Percentiles rank a stretch among this genome's conserved stretches.
phyloP scores from a whole-genome alignment of 2,797 vertebrate species.

The Crenichthys baileyi region DNA sequence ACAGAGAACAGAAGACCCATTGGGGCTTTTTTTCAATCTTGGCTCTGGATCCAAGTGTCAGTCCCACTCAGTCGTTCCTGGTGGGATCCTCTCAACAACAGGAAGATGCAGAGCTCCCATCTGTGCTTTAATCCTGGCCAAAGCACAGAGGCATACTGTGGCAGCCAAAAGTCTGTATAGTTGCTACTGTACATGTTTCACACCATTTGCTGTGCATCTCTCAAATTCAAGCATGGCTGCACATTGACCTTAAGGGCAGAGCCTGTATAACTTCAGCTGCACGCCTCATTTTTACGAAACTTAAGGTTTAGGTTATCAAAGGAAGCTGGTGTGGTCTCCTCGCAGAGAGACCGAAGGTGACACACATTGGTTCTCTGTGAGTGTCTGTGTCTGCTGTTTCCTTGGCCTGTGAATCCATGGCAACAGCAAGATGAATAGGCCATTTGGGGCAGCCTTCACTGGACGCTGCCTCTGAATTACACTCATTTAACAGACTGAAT shows the following conservation, averaged over 20 bases:
- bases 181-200: constrained; percentile 50
- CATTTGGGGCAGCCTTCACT: constrained; percentile 52
- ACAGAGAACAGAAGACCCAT: constrained; percentile 23
- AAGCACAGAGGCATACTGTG: constrained; percentile 40
- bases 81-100: constrained; percentile 59
- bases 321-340: constrained; percentile 44
- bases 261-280: background rate
- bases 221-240: constrained; percentile 16
- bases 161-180: constrained; percentile 49
- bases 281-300: constrained; percentile 31
- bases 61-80: constrained; percentile 50
- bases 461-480: constrained; percentile 39
- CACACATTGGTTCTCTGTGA: constrained; percentile 71
- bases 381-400: constrained; percentile 59
- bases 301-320: constrained; percentile 29
- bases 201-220: constrained; percentile 23
- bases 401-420: constrained; percentile 67
- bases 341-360: constrained; percentile 56
- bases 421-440: constrained; percentile 73
- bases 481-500: constrained; percentile 32
- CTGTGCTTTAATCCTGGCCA: constrained; percentile 68
- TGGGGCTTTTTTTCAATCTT: constrained; percentile 52
- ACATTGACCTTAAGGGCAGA: constrained; percentile 8
- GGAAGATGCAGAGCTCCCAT: constrained; percentile 69
- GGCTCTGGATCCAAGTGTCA: constrained; percentile 53